A percentile compares a stretch with the other conserved stretches of the same genome.
These are phyloP conservation scores for Drosophila trapezifrons DNA, from an alignment of 1,140 invertebrate species.

Conservation along the genomic window DNA sequence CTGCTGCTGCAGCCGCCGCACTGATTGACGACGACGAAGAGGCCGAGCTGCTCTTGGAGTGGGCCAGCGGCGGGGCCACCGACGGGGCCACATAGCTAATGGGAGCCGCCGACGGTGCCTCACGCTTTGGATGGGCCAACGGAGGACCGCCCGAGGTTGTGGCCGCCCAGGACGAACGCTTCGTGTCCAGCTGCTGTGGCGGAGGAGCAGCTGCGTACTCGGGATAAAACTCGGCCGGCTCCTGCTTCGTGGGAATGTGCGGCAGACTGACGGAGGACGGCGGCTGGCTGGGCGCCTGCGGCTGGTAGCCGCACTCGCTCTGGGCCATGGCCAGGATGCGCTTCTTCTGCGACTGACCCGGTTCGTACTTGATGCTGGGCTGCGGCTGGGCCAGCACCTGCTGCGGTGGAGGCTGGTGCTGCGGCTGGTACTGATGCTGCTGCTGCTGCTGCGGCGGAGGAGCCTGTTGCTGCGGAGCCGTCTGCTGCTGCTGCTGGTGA, in stretches of 20 bases:
- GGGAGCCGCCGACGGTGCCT: constrained; percentile 73
- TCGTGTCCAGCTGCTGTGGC: constrained; percentile 68
- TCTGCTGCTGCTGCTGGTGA: constrained; percentile 60
- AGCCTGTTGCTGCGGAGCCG: constrained; percentile 63
- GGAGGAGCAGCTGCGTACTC: constrained; percentile 55
- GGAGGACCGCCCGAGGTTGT: constrained; percentile 42
- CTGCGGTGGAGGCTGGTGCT: constrained; percentile 85
- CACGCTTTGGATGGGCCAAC: constrained; percentile 72
- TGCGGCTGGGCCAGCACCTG: constrained; percentile 55
- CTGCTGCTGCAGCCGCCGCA: constrained; percentile 65
- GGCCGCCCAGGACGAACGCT: constrained; percentile 78
- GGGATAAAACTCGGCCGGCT: constrained; percentile 80
- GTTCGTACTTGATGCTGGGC: constrained; percentile 84
- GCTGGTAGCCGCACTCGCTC: constrained; percentile 89
- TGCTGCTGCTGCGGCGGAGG: constrained; percentile 72
- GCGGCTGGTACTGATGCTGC: constrained; percentile 57
- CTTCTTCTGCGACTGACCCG: constrained; percentile 93
- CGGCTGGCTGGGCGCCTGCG: constrained; percentile 80
- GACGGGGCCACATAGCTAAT: constrained; percentile 63
- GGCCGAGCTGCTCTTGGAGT: constrained; percentile 74
- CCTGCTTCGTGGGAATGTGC: constrained; percentile 81
- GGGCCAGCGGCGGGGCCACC: constrained; percentile 71
- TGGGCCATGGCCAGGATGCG: constrained; percentile 92
- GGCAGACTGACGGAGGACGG: constrained; percentile 63
- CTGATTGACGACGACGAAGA: constrained; percentile 72